These are phyloP conservation scores for Diachasma alloeum DNA, from an alignment of 1,140 invertebrate species.

Conservation along the genomic window DNA sequence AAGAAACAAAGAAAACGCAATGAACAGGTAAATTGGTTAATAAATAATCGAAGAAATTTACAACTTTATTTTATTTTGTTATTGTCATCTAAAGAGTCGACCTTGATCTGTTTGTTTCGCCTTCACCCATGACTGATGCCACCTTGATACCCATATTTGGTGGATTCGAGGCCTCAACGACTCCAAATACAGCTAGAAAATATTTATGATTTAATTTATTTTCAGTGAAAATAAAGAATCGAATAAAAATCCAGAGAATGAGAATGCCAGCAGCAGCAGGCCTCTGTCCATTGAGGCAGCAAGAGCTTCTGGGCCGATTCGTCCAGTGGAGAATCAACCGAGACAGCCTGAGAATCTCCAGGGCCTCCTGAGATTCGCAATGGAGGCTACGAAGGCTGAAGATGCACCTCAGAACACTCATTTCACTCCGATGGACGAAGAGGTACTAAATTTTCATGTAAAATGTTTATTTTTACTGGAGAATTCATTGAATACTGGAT, in stretches of 20 bases:
- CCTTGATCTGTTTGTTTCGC: no score
- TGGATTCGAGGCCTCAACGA: no score
- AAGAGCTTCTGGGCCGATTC: not conserved
- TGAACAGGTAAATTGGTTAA: not conserved
- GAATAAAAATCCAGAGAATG: not conserved
- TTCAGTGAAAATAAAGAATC: not conserved
- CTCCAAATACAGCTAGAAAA: not conserved
- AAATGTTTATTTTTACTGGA: not conserved
- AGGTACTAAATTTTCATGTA: slow-evolving; percentile 56
- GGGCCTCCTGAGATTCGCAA: slow-evolving; percentile 71
- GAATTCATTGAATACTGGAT: not conserved
- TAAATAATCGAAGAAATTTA: not conserved
- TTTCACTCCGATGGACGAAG: slow-evolving; percentile 68
- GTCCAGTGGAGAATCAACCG: slow-evolving; percentile 48
- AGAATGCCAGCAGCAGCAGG: slow-evolving; percentile 13
- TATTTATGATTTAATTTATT: not conserved
- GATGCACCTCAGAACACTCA: slow-evolving; percentile 62
- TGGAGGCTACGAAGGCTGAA: slow-evolving; percentile 70
- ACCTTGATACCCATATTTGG: not conserved
- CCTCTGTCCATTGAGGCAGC: slow-evolving; percentile 19
- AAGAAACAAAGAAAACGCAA: no score
- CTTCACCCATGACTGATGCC: no score
- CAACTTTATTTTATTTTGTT: not conserved
- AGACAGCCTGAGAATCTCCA: slow-evolving; percentile 63
- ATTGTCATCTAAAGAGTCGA: not conserved